phyloP scores from a whole-genome alignment of 1,140 invertebrate species.

The Drosophila subpulchrella region DNA sequence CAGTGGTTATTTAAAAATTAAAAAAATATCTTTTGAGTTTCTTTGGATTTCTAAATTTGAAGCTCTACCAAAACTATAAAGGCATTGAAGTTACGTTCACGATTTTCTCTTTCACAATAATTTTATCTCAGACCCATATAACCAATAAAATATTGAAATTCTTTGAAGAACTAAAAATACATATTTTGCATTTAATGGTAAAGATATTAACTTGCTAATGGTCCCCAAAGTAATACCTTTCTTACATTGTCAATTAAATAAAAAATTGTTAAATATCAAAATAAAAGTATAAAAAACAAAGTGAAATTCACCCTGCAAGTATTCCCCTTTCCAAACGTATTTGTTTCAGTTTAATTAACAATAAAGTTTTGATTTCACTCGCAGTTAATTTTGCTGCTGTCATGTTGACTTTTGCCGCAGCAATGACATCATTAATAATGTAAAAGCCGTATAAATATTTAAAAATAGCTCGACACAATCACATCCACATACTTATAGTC shows the following conservation, averaged over 20 bases:
- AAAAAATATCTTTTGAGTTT: too few species aligned
- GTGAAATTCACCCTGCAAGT: constrained; percentile 2
- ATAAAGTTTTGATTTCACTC: constrained; percentile 55
- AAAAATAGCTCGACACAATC: constrained; percentile 22
- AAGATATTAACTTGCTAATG: neutral
- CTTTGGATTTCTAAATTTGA: too few species aligned
- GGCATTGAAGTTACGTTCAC: too few species aligned
- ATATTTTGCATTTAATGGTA: too few species aligned
- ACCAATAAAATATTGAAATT: too few species aligned
- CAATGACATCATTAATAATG: constrained; percentile 69
- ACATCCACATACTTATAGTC: constrained; percentile 13
- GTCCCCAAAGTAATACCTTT: neutral
- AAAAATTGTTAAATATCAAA: neutral
- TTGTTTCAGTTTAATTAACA: constrained; percentile 45
- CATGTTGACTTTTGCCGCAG: constrained; percentile 67
- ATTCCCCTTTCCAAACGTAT: constrained; percentile 23
- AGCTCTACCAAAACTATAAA: too few species aligned
- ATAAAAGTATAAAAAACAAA: constrained; percentile 2
- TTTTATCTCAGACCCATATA: too few species aligned
- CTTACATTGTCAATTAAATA: neutral
- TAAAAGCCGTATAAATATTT: constrained; percentile 63
- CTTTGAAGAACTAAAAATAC: too few species aligned
- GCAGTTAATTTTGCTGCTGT: constrained; percentile 55
- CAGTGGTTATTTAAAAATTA: too few species aligned
- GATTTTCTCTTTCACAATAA: too few species aligned